A percentile compares a stretch with the other conserved stretches of the same genome.
Conservation (phyloP, 2,888 invertebrate genomes). For the Bombylius major region DNA sequence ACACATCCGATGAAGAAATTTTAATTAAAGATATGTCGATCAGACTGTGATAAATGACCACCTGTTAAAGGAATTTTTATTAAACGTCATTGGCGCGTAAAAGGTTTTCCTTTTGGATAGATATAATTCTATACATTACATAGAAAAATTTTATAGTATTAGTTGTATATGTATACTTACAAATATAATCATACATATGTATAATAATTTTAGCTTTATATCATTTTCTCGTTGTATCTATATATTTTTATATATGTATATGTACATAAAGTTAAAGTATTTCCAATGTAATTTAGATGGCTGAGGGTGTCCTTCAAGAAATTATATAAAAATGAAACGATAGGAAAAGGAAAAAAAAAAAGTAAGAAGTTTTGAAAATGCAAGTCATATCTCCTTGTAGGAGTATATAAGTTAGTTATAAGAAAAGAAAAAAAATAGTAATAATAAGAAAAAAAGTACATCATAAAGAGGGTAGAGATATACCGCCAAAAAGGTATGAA, state of each 20-base stretch:
- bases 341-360: background rate
- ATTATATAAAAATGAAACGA: background rate
- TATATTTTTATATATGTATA: background rate
- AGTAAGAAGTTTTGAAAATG: background rate
- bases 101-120: conserved; percentile 1
- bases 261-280: too few relatives aligned
- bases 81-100: conserved; percentile 5
- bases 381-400: background rate
- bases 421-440: too few relatives aligned
- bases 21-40: conserved; percentile 12
- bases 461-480: background rate
- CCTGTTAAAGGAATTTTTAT: conserved; percentile 11
- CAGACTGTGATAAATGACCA: conserved; percentile 11
- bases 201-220: background rate
- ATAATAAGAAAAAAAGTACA: too few relatives aligned
- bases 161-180: too few relatives aligned
- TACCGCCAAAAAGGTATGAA: background rate
- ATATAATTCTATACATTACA: background rate
- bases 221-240: background rate
- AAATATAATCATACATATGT: too few relatives aligned
- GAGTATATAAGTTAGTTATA: background rate
- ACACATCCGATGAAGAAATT: conserved; percentile 5
- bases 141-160: background rate
- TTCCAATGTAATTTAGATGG: background rate
- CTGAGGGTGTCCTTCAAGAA: background rate